These are phyloP conservation scores for Zaprionus tsacasi DNA, from an alignment of 1,140 invertebrate species.

Conservation along the genomic window DNA sequence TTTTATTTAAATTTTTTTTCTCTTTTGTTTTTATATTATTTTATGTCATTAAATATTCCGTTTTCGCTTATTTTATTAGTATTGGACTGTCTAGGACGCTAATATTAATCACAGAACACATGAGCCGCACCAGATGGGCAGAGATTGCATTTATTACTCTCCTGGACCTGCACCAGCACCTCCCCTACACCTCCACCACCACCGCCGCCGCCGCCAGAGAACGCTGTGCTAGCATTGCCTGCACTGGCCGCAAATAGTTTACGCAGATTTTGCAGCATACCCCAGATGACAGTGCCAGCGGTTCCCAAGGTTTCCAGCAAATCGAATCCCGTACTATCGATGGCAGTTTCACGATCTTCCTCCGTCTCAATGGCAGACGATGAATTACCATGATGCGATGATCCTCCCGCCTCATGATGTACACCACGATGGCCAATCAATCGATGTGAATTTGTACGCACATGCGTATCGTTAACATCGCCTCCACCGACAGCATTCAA, in stretches of 20 bases:
- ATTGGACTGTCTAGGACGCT: conserved; percentile 29
- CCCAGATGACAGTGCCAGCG: conserved; percentile 54
- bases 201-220: conserved; percentile 62
- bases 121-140: conserved; percentile 3
- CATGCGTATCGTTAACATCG: conserved; percentile 66
- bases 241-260: conserved; percentile 69
- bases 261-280: conserved; percentile 63
- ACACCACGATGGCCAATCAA: conserved; percentile 61
- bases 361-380: conserved; percentile 79
- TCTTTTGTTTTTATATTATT: neutral
- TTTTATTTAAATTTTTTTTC: conserved; percentile 7
- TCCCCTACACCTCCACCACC: conserved; percentile 1
- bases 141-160: neutral
- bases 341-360: conserved; percentile 72
- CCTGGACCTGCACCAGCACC: neutral
- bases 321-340: conserved; percentile 74
- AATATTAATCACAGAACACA: conserved; percentile 75
- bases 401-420: conserved; percentile 38
- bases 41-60: conserved; percentile 18
- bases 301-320: conserved; percentile 67
- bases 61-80: conserved; percentile 60
- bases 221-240: conserved; percentile 65
- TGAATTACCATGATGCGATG: conserved; percentile 39
- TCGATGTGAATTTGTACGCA: conserved; percentile 61
- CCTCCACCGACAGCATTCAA: conserved; percentile 72